Base-by-base conservation (phyloP, 2,888 invertebrate species). In the Helleia helle region DNA sequence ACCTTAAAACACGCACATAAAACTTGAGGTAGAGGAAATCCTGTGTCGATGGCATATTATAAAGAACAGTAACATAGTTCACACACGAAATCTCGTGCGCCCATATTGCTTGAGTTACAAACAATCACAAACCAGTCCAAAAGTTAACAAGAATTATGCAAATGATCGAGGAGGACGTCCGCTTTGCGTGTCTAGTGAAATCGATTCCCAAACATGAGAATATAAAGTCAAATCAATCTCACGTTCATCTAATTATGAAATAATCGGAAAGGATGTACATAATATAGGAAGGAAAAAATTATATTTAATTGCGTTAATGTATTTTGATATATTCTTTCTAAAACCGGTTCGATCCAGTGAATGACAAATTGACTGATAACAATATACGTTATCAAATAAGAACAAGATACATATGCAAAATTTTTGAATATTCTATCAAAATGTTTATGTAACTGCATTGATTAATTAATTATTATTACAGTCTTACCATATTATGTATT, bases 111-210 rank as follows among this genome's bases (percentile, higher is more conserved):
- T 18, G 25, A 22, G 13, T n/a, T 14, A 48, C 43, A 43, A 44
- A 29, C 31, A 11, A 25, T 25, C 14, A 41, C 40, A 53, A 53
- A 47, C 43, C 37, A 48, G 46, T 48, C 50, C 48, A 53, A 54
- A 58, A 60, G 53, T 53, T 50, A 56, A 50, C 46, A 46, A 44
- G 46, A 49, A 56, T 62, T 71, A 76, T 76, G 71, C 50, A 65
- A 71, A 75, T 71, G 48, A 52, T 47, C 49, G 53, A 56, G 66
- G 59, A 72, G 75, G 77, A 79, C 65, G 62, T 80, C 77, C 77
- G 76, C 58, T 62, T 34, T 7, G 29, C 24, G 30, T 40, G 44
- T 42, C 46, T 50, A 45, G 26, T 43, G 49, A 47, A 48, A 47
- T 45, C 38, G 43, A 41, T 51, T 46, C 43, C 34, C 34, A 22